Evolutionary conservation across 37 sponge, comb jelly and placozoan genomes (phyloP).

Genomic region (Spongilla lacustris): DNA sequence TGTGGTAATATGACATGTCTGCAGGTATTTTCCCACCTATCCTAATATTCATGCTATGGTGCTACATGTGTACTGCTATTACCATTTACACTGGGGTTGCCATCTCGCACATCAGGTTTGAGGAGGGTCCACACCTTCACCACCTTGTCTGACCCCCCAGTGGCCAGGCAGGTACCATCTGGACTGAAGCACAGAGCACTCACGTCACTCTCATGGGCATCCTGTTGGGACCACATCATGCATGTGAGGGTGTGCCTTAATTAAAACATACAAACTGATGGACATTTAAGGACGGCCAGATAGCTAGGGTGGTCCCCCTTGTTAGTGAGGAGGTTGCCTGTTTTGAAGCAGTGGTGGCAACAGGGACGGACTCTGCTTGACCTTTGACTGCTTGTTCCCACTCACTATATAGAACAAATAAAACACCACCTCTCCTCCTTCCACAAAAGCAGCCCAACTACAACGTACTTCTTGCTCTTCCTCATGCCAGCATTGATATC

Average conservation of each 20-base stretch:
- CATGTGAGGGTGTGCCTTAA: background rate
- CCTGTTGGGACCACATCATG: slow-evolving; percentile 63
- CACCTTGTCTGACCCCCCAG: slow-evolving; percentile 92
- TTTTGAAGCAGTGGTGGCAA: background rate
- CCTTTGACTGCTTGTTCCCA: background rate
- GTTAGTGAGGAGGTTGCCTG: background rate
- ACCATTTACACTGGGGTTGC: background rate
- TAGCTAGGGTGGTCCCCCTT: background rate
- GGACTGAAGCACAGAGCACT: slow-evolving; percentile 85
- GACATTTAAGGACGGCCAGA: background rate
- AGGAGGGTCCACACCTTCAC: slow-evolving; percentile 89
- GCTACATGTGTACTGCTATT: background rate
- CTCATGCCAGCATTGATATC: background rate
- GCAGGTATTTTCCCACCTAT: too few relatives aligned
- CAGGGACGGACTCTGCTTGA: background rate
- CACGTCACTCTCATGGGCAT: slow-evolving; percentile 91
- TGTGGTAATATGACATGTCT: too few relatives aligned
- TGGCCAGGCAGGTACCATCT: slow-evolving; percentile 81
- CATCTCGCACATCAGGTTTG: background rate
- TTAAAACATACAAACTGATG: background rate
- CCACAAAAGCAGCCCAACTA: background rate
- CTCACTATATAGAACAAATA: background rate
- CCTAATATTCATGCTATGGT: too few relatives aligned
- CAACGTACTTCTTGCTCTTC: background rate
- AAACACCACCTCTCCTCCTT: background rate